Evolutionary conservation across 2,797 vertebrate species (phyloP).

Genomic region (Lepilemur septentrionalis): DNA sequence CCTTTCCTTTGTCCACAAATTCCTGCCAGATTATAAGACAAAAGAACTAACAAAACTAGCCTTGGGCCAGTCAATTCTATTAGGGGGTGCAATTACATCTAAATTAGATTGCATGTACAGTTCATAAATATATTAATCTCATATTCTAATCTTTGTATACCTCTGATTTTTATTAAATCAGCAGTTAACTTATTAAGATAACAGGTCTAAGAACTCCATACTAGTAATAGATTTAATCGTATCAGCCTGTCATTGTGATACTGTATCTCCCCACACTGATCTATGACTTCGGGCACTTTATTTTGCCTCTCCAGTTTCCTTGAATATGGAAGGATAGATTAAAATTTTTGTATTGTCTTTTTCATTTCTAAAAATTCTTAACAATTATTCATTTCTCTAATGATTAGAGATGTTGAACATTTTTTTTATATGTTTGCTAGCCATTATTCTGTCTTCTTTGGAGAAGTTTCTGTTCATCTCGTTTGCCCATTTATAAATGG

Average conservation of each 20-base stretch:
- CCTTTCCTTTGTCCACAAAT: not conserved
- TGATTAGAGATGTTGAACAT: too few species aligned
- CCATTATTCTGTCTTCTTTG: too few species aligned
- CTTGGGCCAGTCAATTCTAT: not conserved
- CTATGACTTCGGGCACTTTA: not conserved
- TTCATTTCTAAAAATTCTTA: not conserved
- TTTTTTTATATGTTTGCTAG: too few species aligned
- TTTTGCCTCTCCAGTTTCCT: not conserved
- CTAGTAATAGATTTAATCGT: not conserved
- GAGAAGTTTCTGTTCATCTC: too few species aligned
- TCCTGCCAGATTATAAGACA: not conserved
- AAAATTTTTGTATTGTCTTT: not conserved
- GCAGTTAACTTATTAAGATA: not conserved
- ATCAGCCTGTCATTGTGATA: not conserved
- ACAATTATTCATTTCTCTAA: not conserved
- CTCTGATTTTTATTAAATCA: constrained; percentile 45
- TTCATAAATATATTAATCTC: not conserved
- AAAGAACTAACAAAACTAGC: not conserved
- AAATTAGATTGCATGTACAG: constrained; percentile 34
- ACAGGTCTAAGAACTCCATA: not conserved
- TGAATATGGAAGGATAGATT: not conserved
- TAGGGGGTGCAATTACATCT: not conserved
- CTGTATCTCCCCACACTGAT: not conserved
- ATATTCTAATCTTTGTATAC: not conserved
- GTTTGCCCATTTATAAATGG: too few species aligned